Conservation (phyloP, 2,888 invertebrate genomes). For the Clitarchus hookeri region DNA sequence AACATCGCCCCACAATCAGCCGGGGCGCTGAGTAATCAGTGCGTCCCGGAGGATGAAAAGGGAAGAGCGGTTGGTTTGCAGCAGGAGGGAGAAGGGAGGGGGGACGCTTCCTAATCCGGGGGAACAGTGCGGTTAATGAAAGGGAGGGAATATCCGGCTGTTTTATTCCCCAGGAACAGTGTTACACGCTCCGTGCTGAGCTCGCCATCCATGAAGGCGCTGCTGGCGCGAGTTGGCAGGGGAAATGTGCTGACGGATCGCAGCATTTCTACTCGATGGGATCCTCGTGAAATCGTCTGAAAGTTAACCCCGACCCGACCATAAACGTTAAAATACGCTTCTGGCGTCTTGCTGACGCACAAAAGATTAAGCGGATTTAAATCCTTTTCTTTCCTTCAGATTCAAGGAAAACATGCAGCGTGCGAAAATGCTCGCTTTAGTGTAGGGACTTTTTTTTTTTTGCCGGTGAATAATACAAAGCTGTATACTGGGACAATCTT, state of each 20-base stretch:
- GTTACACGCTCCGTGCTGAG: background rate
- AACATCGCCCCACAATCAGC: background rate
- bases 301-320: too few relatives aligned
- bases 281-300: too few relatives aligned
- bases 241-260: constrained; percentile 4
- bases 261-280: background rate
- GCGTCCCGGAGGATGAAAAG: background rate
- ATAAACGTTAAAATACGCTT: too few relatives aligned
- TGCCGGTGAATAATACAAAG: too few relatives aligned
- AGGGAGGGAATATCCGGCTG: background rate
- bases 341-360: too few relatives aligned
- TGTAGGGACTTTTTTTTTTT: too few relatives aligned
- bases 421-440: too few relatives aligned
- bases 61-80: background rate
- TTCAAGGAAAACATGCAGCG: too few relatives aligned
- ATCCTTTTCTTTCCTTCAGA: too few relatives aligned
- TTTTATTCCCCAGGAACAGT: background rate
- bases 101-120: background rate
- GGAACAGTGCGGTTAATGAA: constrained; percentile 10
- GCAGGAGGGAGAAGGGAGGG: background rate
- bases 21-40: background rate
- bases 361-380: too few relatives aligned
- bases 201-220: background rate
- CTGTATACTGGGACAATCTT: too few relatives aligned
- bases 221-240: background rate